Evolutionary conservation across 2,797 vertebrate species (phyloP), one percentile per base, ranked within the genome.

Genomic region (Leucoraja ocellata): DNA sequence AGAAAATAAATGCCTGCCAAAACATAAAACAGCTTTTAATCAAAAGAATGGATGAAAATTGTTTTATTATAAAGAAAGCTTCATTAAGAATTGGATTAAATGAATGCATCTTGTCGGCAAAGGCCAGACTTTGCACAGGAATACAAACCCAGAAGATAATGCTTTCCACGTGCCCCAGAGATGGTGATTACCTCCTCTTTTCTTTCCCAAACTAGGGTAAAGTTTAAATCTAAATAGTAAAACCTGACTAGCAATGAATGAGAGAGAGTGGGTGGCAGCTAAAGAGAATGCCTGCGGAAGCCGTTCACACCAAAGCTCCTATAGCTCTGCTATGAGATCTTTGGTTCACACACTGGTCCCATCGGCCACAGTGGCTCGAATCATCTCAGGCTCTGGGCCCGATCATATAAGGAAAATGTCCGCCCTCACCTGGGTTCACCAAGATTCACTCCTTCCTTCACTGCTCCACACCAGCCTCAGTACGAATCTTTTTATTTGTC

Each of bases 381-480:
- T 95, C 95, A 93, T 94, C 92, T 95, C 93, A 80, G 94, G 94
- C 93, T 90, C 83, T 0, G 74, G 79, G 79, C 95, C 95, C 58
- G 93, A 95, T 95, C 95, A 94, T 95, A 96, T 95, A 95, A 95
- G 95, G 95, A 95, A 95, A 95, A 95, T 94, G 93, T 46, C 8
- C 61, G 18, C 0, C 94, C 81, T 94, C 95, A 95, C 13, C 1
- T 2, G 3, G 93, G 93, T 0, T 6, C 25, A 14, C 68, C 1
- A 74, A 74, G 18, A 54, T 84, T 84, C 16, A 84, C n/a, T 36
- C 83, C 16, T 28, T 63, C 84, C 7, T 1, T 28, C 81, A 28
- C 10, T 28, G 13, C 65, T 10, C 23, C 10, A 28, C 3, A 8
- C 68, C 63, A 32, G 63, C 25, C 54, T 28, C 68, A 36, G 9